A percentile compares a stretch with the other conserved stretches of the same genome.
Conservation (phyloP, 2,797 vertebrate genomes). For the Mus spretus region DNA sequence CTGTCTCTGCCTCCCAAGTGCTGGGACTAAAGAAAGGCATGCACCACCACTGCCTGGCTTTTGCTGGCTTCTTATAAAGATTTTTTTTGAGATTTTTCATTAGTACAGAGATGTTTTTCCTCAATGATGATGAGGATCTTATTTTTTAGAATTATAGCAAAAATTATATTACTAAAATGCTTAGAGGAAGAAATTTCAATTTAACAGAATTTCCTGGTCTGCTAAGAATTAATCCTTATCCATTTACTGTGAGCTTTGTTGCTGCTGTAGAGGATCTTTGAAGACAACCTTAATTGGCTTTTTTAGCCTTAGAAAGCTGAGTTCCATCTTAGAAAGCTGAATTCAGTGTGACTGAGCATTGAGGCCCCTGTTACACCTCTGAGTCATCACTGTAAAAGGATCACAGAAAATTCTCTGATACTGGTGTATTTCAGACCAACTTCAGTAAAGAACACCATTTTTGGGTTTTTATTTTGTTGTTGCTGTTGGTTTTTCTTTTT, state of each 20-base stretch:
- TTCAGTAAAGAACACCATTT: background rate
- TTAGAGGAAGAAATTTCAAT: conserved; percentile 48
- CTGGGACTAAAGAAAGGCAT: too few species aligned
- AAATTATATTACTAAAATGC: conserved; percentile 35
- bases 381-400: conserved; percentile 3
- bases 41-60: too few species aligned
- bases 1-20: too few species aligned
- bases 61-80: too few species aligned
- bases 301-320: background rate
- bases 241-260: background rate
- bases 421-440: conserved; percentile 17
- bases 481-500: too few species aligned
- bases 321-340: background rate
- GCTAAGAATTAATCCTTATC: background rate
- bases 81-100: too few species aligned
- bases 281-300: background rate
- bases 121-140: background rate
- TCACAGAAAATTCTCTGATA: conserved; percentile 7
- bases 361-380: background rate
- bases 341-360: background rate
- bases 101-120: too few species aligned
- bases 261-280: conserved; percentile 18
- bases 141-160: conserved; percentile 59
- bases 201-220: conserved; percentile 48
- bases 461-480: too few species aligned